A percentile compares a stretch with the other conserved stretches of the same genome.
phyloP scores from a whole-genome alignment of 2,113 vertebrate species.

The Maccullochella peelii region DNA sequence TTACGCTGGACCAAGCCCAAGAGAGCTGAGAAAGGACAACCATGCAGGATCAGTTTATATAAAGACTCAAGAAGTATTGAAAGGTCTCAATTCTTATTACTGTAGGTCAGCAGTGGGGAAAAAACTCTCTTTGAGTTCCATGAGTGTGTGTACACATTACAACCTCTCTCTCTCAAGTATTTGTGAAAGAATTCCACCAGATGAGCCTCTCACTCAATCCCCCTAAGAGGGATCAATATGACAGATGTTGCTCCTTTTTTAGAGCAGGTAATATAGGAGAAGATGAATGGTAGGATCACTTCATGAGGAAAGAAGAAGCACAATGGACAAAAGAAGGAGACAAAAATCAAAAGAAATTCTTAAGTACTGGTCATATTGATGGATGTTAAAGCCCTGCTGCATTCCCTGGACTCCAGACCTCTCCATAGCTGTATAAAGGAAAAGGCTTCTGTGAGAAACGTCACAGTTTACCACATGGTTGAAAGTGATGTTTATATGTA shows the following conservation, averaged over 20 bases:
- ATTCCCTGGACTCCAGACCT: slow-evolving; percentile 5
- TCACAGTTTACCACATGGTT: not conserved
- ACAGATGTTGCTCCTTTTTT: slow-evolving; percentile 24
- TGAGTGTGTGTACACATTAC: slow-evolving; percentile 35
- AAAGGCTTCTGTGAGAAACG: slow-evolving; percentile 12
- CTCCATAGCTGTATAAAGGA: not conserved
- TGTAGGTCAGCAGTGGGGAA: slow-evolving; percentile 9
- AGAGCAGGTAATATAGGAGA: slow-evolving; percentile 30
- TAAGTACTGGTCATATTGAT: slow-evolving; percentile 22
- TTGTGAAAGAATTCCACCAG: slow-evolving; percentile 37
- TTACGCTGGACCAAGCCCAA: not conserved
- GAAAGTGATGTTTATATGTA: not conserved
- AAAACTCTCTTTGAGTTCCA: slow-evolving; percentile 4
- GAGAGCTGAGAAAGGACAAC: slow-evolving; percentile 16
- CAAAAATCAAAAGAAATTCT: slow-evolving; percentile 9
- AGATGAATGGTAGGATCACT: slow-evolving; percentile 36
- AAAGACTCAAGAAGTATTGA: slow-evolving; percentile 5
- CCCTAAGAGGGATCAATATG: slow-evolving; percentile 45
- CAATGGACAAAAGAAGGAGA: slow-evolving; percentile 1
- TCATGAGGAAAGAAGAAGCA: not conserved
- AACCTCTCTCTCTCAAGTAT: slow-evolving; percentile 22
- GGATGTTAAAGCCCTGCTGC: slow-evolving; percentile 23
- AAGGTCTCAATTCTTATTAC: slow-evolving; percentile 13
- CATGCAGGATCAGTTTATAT: slow-evolving; percentile 10
- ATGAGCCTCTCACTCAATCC: slow-evolving; percentile 18